Evolutionary conservation across 2,113 vertebrate species (phyloP), one percentile per base, ranked within the genome.

Genomic region (Spea bombifrons): DNA sequence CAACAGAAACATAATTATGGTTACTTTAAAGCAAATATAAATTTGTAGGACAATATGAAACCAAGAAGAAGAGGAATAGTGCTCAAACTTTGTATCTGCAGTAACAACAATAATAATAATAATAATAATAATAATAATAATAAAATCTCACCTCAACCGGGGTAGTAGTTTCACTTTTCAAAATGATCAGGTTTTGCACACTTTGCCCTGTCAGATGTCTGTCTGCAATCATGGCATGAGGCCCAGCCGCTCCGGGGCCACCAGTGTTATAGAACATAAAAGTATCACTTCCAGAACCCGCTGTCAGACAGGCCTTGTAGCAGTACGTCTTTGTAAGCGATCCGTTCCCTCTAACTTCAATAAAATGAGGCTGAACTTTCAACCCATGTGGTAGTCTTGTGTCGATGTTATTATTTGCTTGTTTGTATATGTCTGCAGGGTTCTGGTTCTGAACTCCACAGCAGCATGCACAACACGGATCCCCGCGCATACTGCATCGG

Each of bases 261-360:
- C 95, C 96, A 57, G 94, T 98, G 85, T 98, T 97, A 92, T 98
- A 98, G 93, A 99, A 99, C 96, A 99, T 97, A 87, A 99, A 98
- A 75, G 95, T 97, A 86, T 98, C 96, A 77, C 96, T 98, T 90
- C 95, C 96, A 16, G 97, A 99, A 2, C 96, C 96, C 7, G 95
- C 93, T 0, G 96, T 97, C 84, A 98, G 88, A 80, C 95, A 98
- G 10, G 96, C 96, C 87, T 98, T 99, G 87, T 99, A 99, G 91
- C 96, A 98, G 91, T 98, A 98, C 4, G 96, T 99, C 92, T 98
- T 97, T 47, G 97, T 97, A 82, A 98, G 87, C 77, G 97, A 99
- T 77, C 96, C 97, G 4, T 97, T 99, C 75, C 96, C 94, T 80
- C 96, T 89, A 83, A 99, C 96, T 85, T 98, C 96, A 81, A 99